Evolutionary conservation across 2,797 vertebrate genomes (phyloP).

Genomic region (Xiphophorus birchmanni): DNA sequence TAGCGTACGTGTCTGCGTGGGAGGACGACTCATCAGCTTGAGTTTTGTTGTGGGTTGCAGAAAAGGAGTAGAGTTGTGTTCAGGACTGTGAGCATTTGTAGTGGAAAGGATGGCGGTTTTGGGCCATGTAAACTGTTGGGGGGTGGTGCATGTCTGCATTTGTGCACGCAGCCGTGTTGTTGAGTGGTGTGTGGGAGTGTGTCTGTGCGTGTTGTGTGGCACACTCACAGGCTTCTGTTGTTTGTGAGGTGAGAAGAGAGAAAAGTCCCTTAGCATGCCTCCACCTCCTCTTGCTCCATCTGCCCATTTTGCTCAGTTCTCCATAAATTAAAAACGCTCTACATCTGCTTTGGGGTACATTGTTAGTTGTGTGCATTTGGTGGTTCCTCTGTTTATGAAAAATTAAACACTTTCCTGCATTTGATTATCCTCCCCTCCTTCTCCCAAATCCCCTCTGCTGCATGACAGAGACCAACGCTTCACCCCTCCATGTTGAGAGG

Average conservation of each 20-base stretch:
- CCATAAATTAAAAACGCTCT: conserved; percentile 80
- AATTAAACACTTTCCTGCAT: conserved; percentile 80
- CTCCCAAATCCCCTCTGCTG: conserved; percentile 51
- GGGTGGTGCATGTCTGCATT: conserved; percentile 45
- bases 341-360: conserved; percentile 82
- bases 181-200: conserved; percentile 64
- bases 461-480: conserved; percentile 62
- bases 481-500: conserved; percentile 47
- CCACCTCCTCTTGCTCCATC: conserved; percentile 81
- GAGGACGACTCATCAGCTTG: conserved; percentile 27
- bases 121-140: conserved; percentile 53
- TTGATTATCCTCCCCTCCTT: conserved; percentile 67
- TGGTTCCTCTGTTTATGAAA: conserved; percentile 81
- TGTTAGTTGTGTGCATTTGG: conserved; percentile 79
- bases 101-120: conserved; percentile 38
- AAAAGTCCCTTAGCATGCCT: conserved; percentile 79
- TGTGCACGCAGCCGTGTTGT: conserved; percentile 54
- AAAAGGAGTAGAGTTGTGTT: conserved; percentile 29
- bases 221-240: conserved; percentile 75
- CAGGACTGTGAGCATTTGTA: conserved; percentile 28
- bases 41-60: conserved; percentile 44
- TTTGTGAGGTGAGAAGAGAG: conserved; percentile 81
- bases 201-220: conserved; percentile 67
- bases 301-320: conserved; percentile 77
- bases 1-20: conserved; percentile 20